Percentiles rank a stretch among this genome's conserved stretches.
phyloP scores from a whole-genome alignment of 2,797 vertebrate genomes.

The Notolepis coatsorum region DNA sequence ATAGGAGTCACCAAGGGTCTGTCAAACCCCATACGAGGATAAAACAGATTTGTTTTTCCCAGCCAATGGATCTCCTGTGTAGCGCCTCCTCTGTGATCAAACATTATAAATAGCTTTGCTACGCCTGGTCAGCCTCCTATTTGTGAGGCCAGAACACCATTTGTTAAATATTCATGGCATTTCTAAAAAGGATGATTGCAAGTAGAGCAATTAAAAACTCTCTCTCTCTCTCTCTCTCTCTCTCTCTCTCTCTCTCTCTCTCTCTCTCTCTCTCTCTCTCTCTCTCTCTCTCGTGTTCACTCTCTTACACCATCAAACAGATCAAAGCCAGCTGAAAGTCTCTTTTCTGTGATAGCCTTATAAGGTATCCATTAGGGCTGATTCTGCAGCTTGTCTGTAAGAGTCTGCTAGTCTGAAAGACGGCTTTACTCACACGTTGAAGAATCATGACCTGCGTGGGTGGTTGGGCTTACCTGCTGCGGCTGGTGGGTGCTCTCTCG shows the following conservation, averaged over 20 bases:
- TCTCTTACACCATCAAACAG: slow-evolving; percentile 7
- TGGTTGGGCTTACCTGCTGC: slow-evolving; percentile 78
- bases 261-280: not conserved
- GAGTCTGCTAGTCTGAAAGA: slow-evolving; percentile 2
- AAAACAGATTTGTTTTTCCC: slow-evolving; percentile 43
- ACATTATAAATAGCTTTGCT: slow-evolving; percentile 31
- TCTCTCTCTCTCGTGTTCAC: not conserved
- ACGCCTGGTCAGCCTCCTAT: slow-evolving; percentile 6
- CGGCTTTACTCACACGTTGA: slow-evolving; percentile 14
- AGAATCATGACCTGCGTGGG: slow-evolving; percentile 18
- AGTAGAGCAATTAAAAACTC: slow-evolving; percentile 29
- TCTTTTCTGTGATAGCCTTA: slow-evolving; percentile 14
- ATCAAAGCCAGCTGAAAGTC: slow-evolving; percentile 15
- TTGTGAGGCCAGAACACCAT: slow-evolving; percentile 12
- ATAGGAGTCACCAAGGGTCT: slow-evolving; percentile 46
- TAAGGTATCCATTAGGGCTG: slow-evolving; percentile 27
- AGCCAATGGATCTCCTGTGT: slow-evolving; percentile 24
- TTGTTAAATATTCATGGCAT: slow-evolving; percentile 6
- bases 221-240: not conserved
- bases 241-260: not conserved
- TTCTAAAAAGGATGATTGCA: slow-evolving; percentile 5
- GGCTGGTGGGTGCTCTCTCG: slow-evolving; percentile 51
- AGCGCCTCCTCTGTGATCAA: slow-evolving; percentile 34
- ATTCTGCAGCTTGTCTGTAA: slow-evolving; percentile 27
- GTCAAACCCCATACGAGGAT: slow-evolving; percentile 40